These are phyloP conservation scores for Habrosyne pyritoides DNA, from an alignment of 2,888 invertebrate species.

Conservation along the genomic window DNA sequence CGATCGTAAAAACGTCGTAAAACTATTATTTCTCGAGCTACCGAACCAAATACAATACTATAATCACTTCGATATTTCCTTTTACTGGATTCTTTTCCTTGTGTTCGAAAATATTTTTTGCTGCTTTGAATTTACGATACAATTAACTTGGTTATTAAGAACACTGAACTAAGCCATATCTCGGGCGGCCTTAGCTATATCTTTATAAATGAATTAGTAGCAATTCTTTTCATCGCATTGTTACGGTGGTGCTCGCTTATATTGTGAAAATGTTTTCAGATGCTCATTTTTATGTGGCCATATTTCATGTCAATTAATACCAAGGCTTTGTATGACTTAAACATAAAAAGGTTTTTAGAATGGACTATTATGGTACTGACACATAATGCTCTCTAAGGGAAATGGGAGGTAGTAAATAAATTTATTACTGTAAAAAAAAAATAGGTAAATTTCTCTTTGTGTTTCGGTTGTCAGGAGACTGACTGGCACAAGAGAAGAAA, in stretches of 20 bases:
- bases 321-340: constrained; percentile 23
- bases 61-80: constrained; percentile 16
- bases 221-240: constrained; percentile 19
- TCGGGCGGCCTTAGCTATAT: constrained; percentile 17
- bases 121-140: constrained; percentile 23
- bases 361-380: not conserved
- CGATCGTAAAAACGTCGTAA: constrained; percentile 30
- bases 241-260: constrained; percentile 14
- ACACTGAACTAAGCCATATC: constrained; percentile 11
- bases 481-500: too few relatives aligned
- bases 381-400: too few relatives aligned
- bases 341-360: constrained; percentile 14
- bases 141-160: constrained; percentile 26
- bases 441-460: too few relatives aligned
- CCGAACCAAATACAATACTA: not conserved
- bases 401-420: too few relatives aligned
- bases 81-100: constrained; percentile 7
- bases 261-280: constrained; percentile 14
- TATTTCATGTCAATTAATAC: constrained; percentile 30
- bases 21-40: constrained; percentile 4
- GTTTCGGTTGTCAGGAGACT: too few relatives aligned
- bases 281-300: constrained; percentile 20
- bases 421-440: too few relatives aligned
- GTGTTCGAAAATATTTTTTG: constrained; percentile 17
- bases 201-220: constrained; percentile 28